Evolutionary conservation across 2,797 vertebrate species (phyloP), one percentile per base, ranked within the genome.

Genomic region (Adrianichthys oophorus): DNA sequence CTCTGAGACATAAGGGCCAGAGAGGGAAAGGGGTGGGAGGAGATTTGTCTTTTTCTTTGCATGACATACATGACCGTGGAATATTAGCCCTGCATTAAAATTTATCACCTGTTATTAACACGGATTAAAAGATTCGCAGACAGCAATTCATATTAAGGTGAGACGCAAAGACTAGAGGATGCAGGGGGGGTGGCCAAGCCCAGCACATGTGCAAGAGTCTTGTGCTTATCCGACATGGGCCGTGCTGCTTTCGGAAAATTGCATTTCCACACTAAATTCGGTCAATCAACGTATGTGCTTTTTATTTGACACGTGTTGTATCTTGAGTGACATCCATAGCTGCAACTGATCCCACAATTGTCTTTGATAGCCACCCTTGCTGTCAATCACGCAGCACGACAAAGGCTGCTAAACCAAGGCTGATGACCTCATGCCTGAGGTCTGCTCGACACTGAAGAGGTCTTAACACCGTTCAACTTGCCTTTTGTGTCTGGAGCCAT

Each of bases 1-100:
- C 87, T 89, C 87, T 62, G 89, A 88, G 85, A 89, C 85, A 91
- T 89, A 87, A 87, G 83, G 77, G 77, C 18, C 56, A 60, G 71
- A 63, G 70, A 57, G 65, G 32, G 63, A 60, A 50, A 23, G 51
- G 42, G 44, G 45, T 37, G 1, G 77, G 52, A 58, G 48, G 47
- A 74, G 72, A 80, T 82, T 83, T 81, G 71, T 79, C 67, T 74
- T 79, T 77, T 72, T 79, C 77, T 80, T 74, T 76, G 68, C 62
- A 57, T 65, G 61, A 65, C 68, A 72, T 65, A 75, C 52, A 70
- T 75, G 82, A 56, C 73, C 26, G 5, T 69, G 41, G 57, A 79
- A 80, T 84, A 86, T 87, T 80, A 87, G 62, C 59, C n/a, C 32
- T 21, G 37, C 72, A 81, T 85, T 78, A 78, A 83, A 80, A 56